These are phyloP conservation scores for Bugula neritina DNA, from an alignment of 2,888 invertebrate species.

Conservation along the genomic window DNA sequence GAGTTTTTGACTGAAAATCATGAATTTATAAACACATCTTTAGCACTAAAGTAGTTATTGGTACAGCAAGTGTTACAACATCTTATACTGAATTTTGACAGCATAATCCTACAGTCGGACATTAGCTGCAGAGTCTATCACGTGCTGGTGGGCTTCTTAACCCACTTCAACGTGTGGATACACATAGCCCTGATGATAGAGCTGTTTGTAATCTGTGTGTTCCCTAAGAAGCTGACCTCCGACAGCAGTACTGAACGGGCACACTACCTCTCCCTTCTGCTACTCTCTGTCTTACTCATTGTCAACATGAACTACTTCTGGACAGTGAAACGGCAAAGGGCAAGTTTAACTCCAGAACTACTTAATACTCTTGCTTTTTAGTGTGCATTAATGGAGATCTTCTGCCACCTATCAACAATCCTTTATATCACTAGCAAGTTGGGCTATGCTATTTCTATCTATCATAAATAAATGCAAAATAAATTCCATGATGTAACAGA, in stretches of 20 bases:
- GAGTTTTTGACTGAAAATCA: no score
- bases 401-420: no score
- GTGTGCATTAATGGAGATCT: no score
- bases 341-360: neutral
- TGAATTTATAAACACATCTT: no score
- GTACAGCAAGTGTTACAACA: no score
- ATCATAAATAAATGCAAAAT: no score
- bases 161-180: conserved; percentile 45
- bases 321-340: conserved; percentile 39
- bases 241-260: conserved; percentile 1
- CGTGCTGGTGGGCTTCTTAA: conserved; percentile 40
- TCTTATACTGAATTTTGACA: no score
- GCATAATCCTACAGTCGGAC: conserved; percentile 40
- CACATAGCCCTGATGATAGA: conserved; percentile 43
- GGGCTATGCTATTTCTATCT: no score
- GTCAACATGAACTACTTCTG: conserved; percentile 51
- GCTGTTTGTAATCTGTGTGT: conserved; percentile 39
- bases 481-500: no score
- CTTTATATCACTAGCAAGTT: no score
- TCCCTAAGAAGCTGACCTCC: conserved; percentile 33
- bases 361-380: no score
- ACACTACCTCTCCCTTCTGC: conserved; percentile 32
- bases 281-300: conserved; percentile 45
- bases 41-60: no score
- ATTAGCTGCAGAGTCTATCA: conserved; percentile 47